Base-by-base conservation (phyloP, 1,140 invertebrate genomes). In the Bombus ignitus region DNA sequence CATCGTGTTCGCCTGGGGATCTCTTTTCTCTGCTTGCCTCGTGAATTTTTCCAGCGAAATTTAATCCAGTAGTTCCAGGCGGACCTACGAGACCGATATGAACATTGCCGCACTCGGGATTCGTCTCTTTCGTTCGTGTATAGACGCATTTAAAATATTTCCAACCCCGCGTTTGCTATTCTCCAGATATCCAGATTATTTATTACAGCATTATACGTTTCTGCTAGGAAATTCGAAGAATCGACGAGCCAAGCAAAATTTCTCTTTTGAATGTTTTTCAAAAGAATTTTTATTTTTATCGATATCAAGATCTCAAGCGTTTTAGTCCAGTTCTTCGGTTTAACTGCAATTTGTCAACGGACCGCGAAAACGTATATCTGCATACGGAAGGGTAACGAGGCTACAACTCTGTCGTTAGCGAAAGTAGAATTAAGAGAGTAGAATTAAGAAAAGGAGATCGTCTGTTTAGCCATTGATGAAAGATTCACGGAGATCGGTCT, bases 1-100 rank as follows among this genome's bases (percentile, higher is more conserved):
- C n/a, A n/a, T 39, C 15, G 9, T 35, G 22, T 35, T 35, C 13
- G 15, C 18, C 9, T 13, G 13, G 3, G 3, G 72, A 32, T 13
- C 8, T 73, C 42, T 73, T 42, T 47, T 39, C 32, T 44, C 22
- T 35, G 57, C 42, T 74, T 74, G 70, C 70, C 35, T 37, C 68
- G 32, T 39, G 47, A 53, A 72, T 59, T 72, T 68, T 39, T 59
- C 35, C 68, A 39, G 32, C 28, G 68, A 81, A 72, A 81, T 81
- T 81, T 59, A 28, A 72, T 81, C 32, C 28, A 10, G 25, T 71
- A 10, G 25, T 71, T 71, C 3, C 35, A n/a, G 66, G 10, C 5
- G 37, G n/a, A 80, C 22, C 39, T 44, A 47, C 42, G 25, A 44
- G 42, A 35, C 32, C 25, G 3, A 22, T 22, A 68, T 18, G 62